phyloP scores from a whole-genome alignment of 1,140 invertebrate genomes.

The Drosophila cardini region DNA sequence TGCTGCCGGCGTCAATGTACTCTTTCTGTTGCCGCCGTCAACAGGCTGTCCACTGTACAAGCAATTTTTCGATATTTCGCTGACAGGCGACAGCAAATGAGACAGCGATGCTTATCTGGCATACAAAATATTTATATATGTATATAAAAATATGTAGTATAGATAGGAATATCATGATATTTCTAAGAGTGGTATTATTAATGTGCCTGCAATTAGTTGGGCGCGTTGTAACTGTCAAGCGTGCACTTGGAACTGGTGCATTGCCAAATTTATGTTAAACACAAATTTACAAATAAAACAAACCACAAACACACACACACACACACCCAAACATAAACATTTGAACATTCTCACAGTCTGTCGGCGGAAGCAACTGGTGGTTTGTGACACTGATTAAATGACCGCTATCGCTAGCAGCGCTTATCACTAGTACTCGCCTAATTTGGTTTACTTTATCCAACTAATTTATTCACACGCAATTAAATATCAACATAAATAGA shows the following conservation, averaged over 20 bases:
- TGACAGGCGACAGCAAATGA: constrained; percentile 37
- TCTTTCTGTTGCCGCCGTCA: constrained; percentile 17
- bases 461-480: not conserved
- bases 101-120: constrained; percentile 62
- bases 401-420: not conserved
- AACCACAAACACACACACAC: constrained; percentile 4
- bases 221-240: constrained; percentile 57
- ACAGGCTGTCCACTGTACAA: constrained; percentile 35
- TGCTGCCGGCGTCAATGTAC: constrained; percentile 4
- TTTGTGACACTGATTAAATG: constrained; percentile 12
- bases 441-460: not conserved
- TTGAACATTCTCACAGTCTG: constrained; percentile 1
- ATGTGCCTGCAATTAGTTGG: constrained; percentile 66
- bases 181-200: constrained; percentile 52
- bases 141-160: not conserved
- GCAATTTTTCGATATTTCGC: constrained; percentile 52
- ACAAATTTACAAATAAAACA: constrained; percentile 1
- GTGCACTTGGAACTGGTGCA: constrained; percentile 32
- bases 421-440: constrained; percentile 12
- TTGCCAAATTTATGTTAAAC: constrained; percentile 41
- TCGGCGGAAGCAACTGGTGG: constrained; percentile 42
- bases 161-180: constrained; percentile 1
- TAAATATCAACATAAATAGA: not conserved
- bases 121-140: not conserved
- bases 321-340: not conserved